A percentile compares a stretch with the other conserved stretches of the same genome.
phyloP scores from a whole-genome alignment of 2,797 vertebrate genomes.

The Aplochiton taeniatus region DNA sequence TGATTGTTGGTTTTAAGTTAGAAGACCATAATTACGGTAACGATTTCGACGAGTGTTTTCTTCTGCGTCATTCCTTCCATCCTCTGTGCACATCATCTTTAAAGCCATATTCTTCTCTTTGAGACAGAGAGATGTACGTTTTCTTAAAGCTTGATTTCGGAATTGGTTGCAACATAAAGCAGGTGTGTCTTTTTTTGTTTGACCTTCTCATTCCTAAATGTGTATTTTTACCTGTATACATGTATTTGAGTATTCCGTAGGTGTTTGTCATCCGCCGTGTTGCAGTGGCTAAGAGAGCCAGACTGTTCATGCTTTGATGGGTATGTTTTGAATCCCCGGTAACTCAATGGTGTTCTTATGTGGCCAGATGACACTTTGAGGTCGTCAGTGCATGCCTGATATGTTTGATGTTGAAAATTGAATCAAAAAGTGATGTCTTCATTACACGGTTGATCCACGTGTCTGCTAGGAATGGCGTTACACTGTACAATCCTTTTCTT shows the following conservation, averaged over 20 bases:
- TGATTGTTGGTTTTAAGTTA: conserved; percentile 58
- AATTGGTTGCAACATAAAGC: conserved; percentile 50
- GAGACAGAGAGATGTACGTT: conserved; percentile 47
- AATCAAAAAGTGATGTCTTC: conserved; percentile 52
- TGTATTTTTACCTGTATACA: conserved; percentile 34
- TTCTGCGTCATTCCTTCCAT: conserved; percentile 60
- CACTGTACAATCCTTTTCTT: conserved; percentile 38
- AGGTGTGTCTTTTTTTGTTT: conserved; percentile 59
- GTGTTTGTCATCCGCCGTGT: conserved; percentile 66
- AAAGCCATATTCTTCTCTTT: conserved; percentile 76
- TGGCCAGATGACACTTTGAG: conserved; percentile 65
- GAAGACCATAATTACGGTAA: conserved; percentile 29
- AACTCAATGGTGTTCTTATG: conserved; percentile 48
- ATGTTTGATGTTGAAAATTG: conserved; percentile 77
- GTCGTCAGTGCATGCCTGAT: conserved; percentile 81
- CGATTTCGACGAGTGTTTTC: neutral
- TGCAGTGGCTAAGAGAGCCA: conserved; percentile 51
- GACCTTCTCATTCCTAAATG: conserved; percentile 28
- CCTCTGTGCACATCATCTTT: conserved; percentile 78
- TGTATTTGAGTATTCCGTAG: conserved; percentile 50
- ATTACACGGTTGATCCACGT: conserved; percentile 51
- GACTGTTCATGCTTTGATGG: conserved; percentile 40
- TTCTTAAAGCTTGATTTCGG: conserved; percentile 53
- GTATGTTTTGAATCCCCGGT: conserved; percentile 36
- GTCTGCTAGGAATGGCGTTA: conserved; percentile 56